Evolutionary conservation across 2,888 invertebrate species (phyloP).

Genomic region (Deilephila elpenor): DNA sequence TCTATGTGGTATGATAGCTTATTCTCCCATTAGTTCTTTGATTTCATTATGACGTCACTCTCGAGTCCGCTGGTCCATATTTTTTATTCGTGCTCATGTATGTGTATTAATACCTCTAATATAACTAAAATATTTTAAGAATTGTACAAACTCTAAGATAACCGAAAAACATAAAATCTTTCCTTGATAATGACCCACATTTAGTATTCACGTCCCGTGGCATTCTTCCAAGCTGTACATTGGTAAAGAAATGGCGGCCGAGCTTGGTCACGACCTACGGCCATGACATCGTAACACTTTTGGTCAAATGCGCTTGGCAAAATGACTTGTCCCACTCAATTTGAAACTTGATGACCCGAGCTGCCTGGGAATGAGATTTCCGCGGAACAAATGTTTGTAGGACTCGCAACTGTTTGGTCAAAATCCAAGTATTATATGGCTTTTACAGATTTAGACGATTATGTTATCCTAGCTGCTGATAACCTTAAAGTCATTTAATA

Average conservation of each 20-base stretch:
- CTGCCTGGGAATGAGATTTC: background rate
- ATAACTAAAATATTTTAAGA: background rate
- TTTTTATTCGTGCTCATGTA: too few species aligned
- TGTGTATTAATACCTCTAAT: too few species aligned
- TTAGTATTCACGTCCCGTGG: conserved; percentile 11
- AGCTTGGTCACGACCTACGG: conserved; percentile 24
- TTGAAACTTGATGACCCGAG: background rate
- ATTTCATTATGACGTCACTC: too few species aligned
- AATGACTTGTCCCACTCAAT: background rate
- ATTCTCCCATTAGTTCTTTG: too few species aligned
- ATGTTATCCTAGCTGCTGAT: background rate
- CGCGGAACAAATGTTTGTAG: background rate
- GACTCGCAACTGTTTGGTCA: background rate
- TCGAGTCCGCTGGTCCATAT: too few species aligned
- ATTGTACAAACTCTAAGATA: background rate
- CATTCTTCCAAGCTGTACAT: conserved; percentile 1
- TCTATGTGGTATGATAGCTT: too few species aligned
- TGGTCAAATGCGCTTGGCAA: background rate
- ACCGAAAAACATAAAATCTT: too few species aligned
- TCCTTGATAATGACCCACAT: conserved; percentile 7
- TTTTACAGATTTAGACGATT: background rate
- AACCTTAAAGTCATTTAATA: too few species aligned
- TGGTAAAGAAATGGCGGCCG: background rate
- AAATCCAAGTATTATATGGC: background rate
- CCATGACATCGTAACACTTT: conserved; percentile 21